Evolutionary conservation across 2,888 invertebrate genomes (phyloP), one percentile per base, ranked within the genome.

Genomic region (Tineola bisselliella): DNA sequence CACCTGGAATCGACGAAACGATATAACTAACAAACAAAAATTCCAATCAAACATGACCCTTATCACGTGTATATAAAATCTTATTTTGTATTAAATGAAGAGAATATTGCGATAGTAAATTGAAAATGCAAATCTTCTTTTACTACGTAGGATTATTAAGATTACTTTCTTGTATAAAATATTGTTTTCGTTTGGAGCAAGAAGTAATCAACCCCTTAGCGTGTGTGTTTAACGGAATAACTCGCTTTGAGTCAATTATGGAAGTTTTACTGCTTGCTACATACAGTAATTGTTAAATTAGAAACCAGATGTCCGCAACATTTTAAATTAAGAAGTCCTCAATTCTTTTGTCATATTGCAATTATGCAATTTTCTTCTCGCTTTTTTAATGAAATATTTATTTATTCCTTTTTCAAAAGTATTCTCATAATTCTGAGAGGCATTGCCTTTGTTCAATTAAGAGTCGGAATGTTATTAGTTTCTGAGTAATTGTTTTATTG

Each of bases 71-170:
- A 10, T 48, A 48, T 48, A 48, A 18, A 18, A 48, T 15, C n/a
- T 48, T 48, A 4, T 13, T 48, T 48, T 5, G 12, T 48, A 8
- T 48, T 11, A 48, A 11, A 48, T n/a, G 10, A 38, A 12, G 38
- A 12, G n/a, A 38, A 38, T n/a, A 38, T 38, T 10, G 10, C 38
- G 38, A 48, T 48, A 67, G 64, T 65, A 68, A 68, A 72, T 70
- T 70, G 67, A 68, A 70, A 72, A 74, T 72, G 71, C 72, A 76
- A 75, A 77, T 65, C 61, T 61, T 70, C 65, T 65, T 70, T 66
- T 66, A 66, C 65, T 66, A 38, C 38, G 65, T 65, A 64, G 66
- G 68, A 68, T 68, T 72, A 72, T 48, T 74, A 74, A 71, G 70
- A 73, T 71, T 67, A 71, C 68, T 70, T 68, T 69, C 67, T 67